Percentiles rank a stretch among this genome's conserved stretches.
phyloP scores from a whole-genome alignment of 2,113 vertebrate species.

The Ptilorrhoa leucosticta region DNA sequence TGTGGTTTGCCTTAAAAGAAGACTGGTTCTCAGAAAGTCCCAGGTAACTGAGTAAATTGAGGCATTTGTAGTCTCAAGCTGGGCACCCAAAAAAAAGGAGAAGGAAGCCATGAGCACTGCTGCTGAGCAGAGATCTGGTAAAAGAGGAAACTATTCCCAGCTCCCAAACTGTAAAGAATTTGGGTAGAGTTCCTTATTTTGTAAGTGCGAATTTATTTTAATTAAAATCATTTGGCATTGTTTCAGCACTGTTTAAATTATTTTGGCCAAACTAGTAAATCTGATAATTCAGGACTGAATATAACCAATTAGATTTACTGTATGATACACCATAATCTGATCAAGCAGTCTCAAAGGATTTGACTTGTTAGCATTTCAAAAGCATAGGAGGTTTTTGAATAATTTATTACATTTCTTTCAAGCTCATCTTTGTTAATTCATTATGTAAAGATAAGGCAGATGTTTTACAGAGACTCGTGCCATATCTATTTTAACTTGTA shows the following conservation, averaged over 20 bases:
- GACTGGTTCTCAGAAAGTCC: background rate
- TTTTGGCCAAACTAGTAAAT: slow-evolving; percentile 7
- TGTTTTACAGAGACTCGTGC: slow-evolving; percentile 8
- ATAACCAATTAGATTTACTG: background rate
- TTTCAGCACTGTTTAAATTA: background rate
- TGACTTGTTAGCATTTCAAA: slow-evolving; percentile 43
- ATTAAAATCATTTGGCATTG: background rate
- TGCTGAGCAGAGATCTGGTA: background rate
- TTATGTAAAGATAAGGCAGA: slow-evolving; percentile 33
- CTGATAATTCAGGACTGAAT: background rate
- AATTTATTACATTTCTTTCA: slow-evolving; percentile 54
- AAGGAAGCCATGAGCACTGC: background rate
- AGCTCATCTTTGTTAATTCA: slow-evolving; percentile 39
- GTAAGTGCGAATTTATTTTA: background rate
- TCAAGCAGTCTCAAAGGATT: background rate
- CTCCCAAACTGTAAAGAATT: background rate
- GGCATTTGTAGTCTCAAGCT: background rate
- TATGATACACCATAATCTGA: background rate
- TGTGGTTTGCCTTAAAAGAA: background rate
- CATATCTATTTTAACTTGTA: background rate
- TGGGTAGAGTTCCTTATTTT: background rate
- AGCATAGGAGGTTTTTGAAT: slow-evolving; percentile 25
- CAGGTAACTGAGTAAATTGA: background rate
- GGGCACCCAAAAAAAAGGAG: background rate
- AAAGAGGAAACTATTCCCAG: background rate